A percentile compares a stretch with the other conserved stretches of the same genome.
phyloP scores from a whole-genome alignment of 2,113 vertebrate genomes.

The Tychaedon coryphoeus region DNA sequence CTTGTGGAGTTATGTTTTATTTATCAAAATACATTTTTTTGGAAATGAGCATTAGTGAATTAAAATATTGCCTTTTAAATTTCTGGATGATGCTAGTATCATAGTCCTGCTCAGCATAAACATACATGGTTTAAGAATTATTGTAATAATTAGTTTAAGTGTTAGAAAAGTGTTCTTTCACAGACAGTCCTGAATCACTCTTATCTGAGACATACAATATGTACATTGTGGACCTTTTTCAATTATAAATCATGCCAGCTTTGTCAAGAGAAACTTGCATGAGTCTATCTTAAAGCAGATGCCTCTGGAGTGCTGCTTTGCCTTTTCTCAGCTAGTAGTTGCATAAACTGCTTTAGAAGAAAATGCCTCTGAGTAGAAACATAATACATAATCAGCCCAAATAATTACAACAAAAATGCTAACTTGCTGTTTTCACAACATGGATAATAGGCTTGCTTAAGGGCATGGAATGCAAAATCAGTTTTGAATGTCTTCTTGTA shows the following conservation, averaged over 20 bases:
- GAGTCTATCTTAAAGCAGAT: neutral
- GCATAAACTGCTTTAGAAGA: slow-evolving; percentile 50
- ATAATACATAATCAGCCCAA: slow-evolving; percentile 63
- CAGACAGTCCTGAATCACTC: neutral
- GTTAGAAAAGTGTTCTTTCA: neutral
- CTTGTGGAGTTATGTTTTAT: neutral
- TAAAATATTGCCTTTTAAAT: neutral
- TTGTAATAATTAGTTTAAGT: neutral
- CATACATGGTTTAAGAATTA: neutral
- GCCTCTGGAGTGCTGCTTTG: slow-evolving; percentile 2
- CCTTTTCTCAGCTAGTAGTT: slow-evolving; percentile 43
- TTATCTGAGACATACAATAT: neutral
- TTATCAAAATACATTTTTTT: neutral
- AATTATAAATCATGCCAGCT: neutral
- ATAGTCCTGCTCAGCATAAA: neutral
- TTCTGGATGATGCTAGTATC: neutral
- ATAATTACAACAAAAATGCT: slow-evolving; percentile 67
- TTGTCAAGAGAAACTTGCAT: slow-evolving; percentile 11
- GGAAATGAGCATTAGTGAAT: neutral
- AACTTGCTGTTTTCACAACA: slow-evolving; percentile 61
- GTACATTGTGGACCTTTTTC: neutral
- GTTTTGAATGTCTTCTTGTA: slow-evolving; percentile 17
- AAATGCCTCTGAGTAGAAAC: slow-evolving; percentile 53
- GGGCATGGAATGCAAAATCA: slow-evolving; percentile 34
- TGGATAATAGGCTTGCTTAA: slow-evolving; percentile 61